phyloP scores from a whole-genome alignment of 1,140 invertebrate species.

The Eufriesea mexicana region DNA sequence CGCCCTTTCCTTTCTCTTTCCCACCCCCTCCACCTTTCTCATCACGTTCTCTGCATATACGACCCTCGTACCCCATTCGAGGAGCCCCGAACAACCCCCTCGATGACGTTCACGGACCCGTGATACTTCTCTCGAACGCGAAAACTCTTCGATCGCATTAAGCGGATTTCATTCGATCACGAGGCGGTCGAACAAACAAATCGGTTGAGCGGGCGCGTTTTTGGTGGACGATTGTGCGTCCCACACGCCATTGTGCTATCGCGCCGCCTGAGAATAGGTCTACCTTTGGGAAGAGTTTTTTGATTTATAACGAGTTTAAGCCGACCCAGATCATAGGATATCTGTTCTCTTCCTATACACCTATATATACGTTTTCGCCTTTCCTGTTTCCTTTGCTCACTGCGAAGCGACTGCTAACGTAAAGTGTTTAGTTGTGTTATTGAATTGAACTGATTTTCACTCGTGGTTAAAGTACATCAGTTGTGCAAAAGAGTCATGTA shows the following conservation, averaged over 20 bases:
- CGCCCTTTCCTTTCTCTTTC: neutral
- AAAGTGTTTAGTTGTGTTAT: no score
- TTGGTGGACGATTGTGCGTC: conserved; percentile 30
- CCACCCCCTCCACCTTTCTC: conserved; percentile 9
- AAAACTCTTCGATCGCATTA: conserved; percentile 61
- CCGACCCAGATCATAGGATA: neutral
- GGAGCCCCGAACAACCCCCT: conserved; percentile 34
- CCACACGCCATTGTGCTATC: conserved; percentile 18
- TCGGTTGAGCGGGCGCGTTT: conserved; percentile 35
- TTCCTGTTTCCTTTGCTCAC: no score
- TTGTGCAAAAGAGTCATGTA: no score
- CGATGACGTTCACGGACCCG: neutral
- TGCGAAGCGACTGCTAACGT: neutral
- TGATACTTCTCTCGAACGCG: conserved; percentile 34
- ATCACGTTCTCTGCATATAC: neutral
- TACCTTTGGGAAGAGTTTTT: conserved; percentile 47
- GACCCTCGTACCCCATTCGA: conserved; percentile 3
- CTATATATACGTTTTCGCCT: neutral
- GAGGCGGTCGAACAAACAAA: conserved; percentile 62
- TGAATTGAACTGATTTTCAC: no score
- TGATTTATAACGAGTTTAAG: conserved; percentile 43
- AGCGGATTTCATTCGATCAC: conserved; percentile 65
- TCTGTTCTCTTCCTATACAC: neutral
- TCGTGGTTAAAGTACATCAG: no score
- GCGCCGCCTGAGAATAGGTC: conserved; percentile 29